Percentiles rank a stretch among this genome's conserved stretches.
Evolutionary conservation across 1,140 invertebrate genomes (phyloP).

Genomic region (Sminthurinus signatus): DNA sequence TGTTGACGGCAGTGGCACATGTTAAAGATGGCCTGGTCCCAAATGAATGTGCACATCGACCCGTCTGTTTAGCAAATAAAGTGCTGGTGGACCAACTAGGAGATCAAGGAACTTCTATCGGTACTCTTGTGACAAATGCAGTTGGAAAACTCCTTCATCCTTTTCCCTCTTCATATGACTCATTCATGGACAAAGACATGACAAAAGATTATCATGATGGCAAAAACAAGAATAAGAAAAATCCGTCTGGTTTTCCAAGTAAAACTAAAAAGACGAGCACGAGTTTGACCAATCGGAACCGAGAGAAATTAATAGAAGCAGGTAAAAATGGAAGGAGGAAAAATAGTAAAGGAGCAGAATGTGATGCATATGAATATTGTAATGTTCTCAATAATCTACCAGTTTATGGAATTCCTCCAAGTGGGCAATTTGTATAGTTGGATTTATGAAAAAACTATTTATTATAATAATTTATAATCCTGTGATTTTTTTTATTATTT

Average conservation of each 20-base stretch:
- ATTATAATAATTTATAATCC: no score
- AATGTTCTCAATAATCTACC: conserved; percentile 12
- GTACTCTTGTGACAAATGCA: conserved; percentile 1
- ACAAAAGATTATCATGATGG: background rate
- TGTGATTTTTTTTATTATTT: no score
- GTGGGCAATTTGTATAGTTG: background rate
- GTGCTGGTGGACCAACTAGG: conserved; percentile 20
- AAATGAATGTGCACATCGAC: conserved; percentile 13
- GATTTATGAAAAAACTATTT: no score
- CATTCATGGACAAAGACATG: background rate
- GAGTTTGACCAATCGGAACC: no score
- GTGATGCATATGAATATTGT: conserved; percentile 11
- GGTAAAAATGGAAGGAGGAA: conserved; percentile 14
- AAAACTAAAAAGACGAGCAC: no score
- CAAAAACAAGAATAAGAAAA: background rate
- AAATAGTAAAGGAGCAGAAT: conserved; percentile 1
- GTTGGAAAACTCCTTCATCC: conserved; percentile 8
- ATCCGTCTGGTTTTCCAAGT: background rate
- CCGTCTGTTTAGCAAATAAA: conserved; percentile 20
- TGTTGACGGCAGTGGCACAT: conserved; percentile 25
- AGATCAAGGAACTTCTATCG: conserved; percentile 17
- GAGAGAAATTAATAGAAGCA: background rate
- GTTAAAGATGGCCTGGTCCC: conserved; percentile 27
- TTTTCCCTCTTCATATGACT: no score
- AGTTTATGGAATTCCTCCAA: conserved; percentile 11